Conservation (phyloP, 2,888 invertebrate species). For the Nezara viridula region DNA sequence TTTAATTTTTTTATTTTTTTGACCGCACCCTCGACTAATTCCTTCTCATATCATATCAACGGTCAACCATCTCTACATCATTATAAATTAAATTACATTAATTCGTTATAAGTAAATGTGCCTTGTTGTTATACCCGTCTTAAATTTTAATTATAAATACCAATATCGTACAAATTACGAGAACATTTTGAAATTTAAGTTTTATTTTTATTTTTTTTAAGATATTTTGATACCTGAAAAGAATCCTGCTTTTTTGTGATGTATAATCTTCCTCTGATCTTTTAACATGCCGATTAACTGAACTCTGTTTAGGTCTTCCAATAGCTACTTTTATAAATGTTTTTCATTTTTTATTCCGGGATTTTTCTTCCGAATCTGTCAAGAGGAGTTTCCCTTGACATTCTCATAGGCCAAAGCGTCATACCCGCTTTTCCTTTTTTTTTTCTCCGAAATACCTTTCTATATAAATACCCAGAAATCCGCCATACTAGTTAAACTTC, state of each 20-base stretch:
- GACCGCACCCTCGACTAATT: no score
- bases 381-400: slow-evolving; percentile 21
- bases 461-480: background rate
- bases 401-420: background rate
- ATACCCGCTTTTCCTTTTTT: background rate
- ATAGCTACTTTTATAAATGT: background rate
- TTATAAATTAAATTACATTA: no score
- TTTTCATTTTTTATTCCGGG: no score
- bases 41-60: no score
- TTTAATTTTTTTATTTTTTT: no score
- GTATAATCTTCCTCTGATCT: background rate
- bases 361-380: background rate
- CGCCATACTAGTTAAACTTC: background rate
- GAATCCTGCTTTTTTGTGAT: background rate
- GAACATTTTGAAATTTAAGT: no score
- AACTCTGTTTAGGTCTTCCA: background rate
- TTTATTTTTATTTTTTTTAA: no score
- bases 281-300: background rate
- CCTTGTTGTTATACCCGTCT: no score
- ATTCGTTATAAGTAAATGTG: no score
- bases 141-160: no score
- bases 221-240: background rate
- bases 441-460: background rate
- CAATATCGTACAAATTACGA: no score
- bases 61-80: no score